phyloP scores from a whole-genome alignment of 2,797 vertebrate species.

The Acipenser transmontanus region DNA sequence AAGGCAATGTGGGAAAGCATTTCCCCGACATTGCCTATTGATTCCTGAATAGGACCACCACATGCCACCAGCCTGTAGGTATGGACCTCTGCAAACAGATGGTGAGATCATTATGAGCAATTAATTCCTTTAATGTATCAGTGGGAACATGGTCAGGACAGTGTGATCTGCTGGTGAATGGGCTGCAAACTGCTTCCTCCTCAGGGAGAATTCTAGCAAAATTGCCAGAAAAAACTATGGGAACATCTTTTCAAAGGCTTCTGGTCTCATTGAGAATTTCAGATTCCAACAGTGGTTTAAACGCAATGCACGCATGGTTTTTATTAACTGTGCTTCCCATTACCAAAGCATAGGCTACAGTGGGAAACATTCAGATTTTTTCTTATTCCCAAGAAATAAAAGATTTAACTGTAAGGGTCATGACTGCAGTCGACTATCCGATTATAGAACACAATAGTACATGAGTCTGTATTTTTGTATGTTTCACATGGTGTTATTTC shows the following conservation, averaged over 20 bases:
- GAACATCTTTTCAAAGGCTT: conserved; percentile 63
- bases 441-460: background rate
- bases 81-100: conserved; percentile 92
- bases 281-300: conserved; percentile 51
- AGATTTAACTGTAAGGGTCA: too few species aligned
- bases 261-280: conserved; percentile 38
- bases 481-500: conserved; percentile 10
- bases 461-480: background rate
- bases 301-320: conserved; percentile 49
- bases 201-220: conserved; percentile 48
- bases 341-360: too few species aligned
- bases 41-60: conserved; percentile 82
- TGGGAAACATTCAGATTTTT: too few species aligned
- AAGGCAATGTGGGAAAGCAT: conserved; percentile 72
- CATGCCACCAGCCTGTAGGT: conserved; percentile 87
- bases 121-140: conserved; percentile 97
- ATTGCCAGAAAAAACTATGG: conserved; percentile 53
- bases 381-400: too few species aligned
- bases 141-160: conserved; percentile 88
- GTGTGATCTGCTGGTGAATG: conserved; percentile 62
- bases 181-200: conserved; percentile 61
- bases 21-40: conserved; percentile 63
- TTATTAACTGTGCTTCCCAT: conserved; percentile 39
- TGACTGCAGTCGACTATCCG: too few species aligned
- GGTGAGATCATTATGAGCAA: conserved; percentile 98